Evolutionary conservation across 2,888 invertebrate species (phyloP), one percentile per base, ranked within the genome.

Genomic region (Drosophila neotestacea): DNA sequence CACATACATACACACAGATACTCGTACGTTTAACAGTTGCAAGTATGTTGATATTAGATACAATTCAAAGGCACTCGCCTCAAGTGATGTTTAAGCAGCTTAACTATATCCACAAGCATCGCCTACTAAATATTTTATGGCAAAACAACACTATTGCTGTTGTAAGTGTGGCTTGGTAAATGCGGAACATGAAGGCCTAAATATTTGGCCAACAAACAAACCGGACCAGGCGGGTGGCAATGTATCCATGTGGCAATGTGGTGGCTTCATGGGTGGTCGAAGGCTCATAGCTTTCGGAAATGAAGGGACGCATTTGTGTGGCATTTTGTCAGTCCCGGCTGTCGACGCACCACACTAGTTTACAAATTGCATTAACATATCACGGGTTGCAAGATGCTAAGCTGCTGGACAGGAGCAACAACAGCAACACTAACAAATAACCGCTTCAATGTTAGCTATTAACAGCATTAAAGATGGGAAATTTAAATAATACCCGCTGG

Each of bases 371-470:
- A 84, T 86, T 84, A 81, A 81, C 84, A 84, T 84, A 78, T 77
- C 71, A 74, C 52, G 59, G 52, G 58, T 41, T 36, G 39, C 39
- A 50, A 36, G 55, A 46, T 38, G 34, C 30, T 39, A 58, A 48
- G 44, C 48, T 51, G 44, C 48, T 51, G 63, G 59, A 47, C 39
- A 61, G 32, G 32, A 41, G 39, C 46, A 38, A 55, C 42, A 32
- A 32, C 32, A 32, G 32, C 32, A 32, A 6, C 39, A 54, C 47
- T 56, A 75, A 39, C 59, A 67, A 70, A 69, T 66, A 78, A 69
- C 44, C 71, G 76, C 84, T 79, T 90, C 82, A 90, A 89, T 84
- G 81, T 80, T 80, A 77, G 79, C 88, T 83, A 88, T 90, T 90
- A 91, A 88, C 88, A 81, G 82, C 81, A 88, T 89, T 85, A 79